A percentile compares a stretch with the other conserved stretches of the same genome.
Conservation (phyloP, 2,888 invertebrate species). For the Drosophila kambysellisi region DNA sequence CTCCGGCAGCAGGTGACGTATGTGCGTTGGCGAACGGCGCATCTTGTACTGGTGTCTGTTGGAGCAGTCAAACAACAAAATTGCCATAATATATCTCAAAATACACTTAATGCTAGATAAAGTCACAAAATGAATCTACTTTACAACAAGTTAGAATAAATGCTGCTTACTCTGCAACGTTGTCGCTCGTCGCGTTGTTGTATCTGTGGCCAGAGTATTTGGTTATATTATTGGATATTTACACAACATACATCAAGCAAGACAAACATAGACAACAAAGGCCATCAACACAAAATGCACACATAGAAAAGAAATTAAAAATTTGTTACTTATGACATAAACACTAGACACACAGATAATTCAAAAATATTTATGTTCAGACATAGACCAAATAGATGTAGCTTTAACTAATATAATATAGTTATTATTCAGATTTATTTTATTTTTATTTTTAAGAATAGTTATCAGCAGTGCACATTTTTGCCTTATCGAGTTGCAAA, state of each 20-base stretch:
- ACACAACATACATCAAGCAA: conserved; percentile 26
- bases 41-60: conserved; percentile 84
- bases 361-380: background rate
- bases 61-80: background rate
- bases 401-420: too few relatives aligned
- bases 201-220: conserved; percentile 44
- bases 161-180: conserved; percentile 62
- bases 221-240: conserved; percentile 6
- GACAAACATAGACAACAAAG: conserved; percentile 9
- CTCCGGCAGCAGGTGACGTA: conserved; percentile 84
- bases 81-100: background rate
- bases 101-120: background rate
- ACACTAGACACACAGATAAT: background rate
- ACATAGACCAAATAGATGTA: conserved; percentile 7
- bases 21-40: conserved; percentile 84
- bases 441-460: background rate
- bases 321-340: background rate
- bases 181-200: conserved; percentile 44
- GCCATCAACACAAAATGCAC: conserved; percentile 26
- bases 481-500: background rate
- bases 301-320: conserved; percentile 7
- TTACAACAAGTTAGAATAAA: background rate
- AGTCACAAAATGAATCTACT: background rate
- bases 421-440: background rate
- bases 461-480: background rate